Base-by-base conservation (phyloP, 2,888 invertebrate species). In the Trissonchulus latispiculum region DNA sequence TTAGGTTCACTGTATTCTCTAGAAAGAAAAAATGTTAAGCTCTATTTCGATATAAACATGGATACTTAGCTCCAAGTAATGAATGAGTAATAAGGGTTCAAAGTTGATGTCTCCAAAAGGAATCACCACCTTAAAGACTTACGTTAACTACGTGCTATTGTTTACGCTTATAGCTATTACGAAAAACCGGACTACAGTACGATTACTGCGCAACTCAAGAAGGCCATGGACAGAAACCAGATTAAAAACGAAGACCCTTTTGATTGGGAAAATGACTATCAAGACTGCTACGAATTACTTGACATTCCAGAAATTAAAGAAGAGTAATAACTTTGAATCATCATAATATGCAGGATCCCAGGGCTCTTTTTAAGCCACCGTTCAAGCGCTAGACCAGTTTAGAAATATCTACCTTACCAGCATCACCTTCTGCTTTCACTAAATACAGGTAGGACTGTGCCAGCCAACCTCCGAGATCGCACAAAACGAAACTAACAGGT, bases 81-180 rank as follows among this genome's bases (percentile, higher is more conserved):
- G n/a, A n/a, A n/a, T n/a, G n/a, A n/a, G n/a, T n/a, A n/a, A n/a
- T n/a, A n/a, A n/a, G n/a, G n/a, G n/a, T n/a, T n/a, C n/a, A n/a
- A n/a, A n/a, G n/a, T n/a, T n/a, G n/a, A n/a, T n/a, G n/a, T n/a
- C n/a, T n/a, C n/a, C n/a, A n/a, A n/a, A n/a, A n/a, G n/a, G n/a
- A n/a, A n/a, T n/a, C n/a, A n/a, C n/a, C n/a, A n/a, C n/a, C n/a
- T n/a, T n/a, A n/a, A n/a, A n/a, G n/a, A n/a, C n/a, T n/a, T n/a
- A n/a, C n/a, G n/a, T n/a, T n/a, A n/a, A n/a, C n/a, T n/a, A n/a
- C n/a, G n/a, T n/a, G n/a, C n/a, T n/a, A n/a, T n/a, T n/a, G n/a
- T n/a, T n/a, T n/a, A n/a, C n/a, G n/a, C n/a, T 68, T 68, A 35
- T n/a, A 68, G 69, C n/a, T 68, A 68, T 36, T 68, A 68, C 69